These are phyloP conservation scores for Antechinus flavipes DNA, from an alignment of 2,113 vertebrate genomes.

Conservation along the genomic window DNA sequence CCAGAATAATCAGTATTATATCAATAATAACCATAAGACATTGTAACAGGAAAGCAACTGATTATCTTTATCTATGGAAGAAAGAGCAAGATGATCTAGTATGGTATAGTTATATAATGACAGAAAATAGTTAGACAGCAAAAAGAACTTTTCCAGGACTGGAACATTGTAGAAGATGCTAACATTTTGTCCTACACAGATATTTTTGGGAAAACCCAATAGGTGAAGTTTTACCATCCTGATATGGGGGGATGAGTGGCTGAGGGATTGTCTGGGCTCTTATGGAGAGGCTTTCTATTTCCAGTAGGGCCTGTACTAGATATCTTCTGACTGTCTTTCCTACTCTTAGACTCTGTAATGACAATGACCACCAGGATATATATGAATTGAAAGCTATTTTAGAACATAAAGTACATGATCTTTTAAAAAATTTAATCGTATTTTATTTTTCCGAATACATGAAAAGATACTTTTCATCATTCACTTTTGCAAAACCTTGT, in stretches of 20 bases:
- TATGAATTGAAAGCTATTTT: neutral
- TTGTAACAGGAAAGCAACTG: slow-evolving; percentile 1
- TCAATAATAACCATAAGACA: neutral
- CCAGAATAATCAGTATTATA: neutral
- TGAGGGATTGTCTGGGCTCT: neutral
- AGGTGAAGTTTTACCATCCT: neutral
- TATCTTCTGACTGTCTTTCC: neutral
- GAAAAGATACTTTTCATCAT: too few species aligned
- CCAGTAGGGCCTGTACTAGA: neutral
- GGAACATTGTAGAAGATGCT: neutral
- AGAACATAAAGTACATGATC: neutral
- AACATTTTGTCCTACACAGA: neutral
- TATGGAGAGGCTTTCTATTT: neutral
- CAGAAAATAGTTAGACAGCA: neutral
- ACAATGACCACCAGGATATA: neutral
- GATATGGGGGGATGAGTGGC: neutral
- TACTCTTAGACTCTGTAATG: neutral
- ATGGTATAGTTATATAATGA: neutral
- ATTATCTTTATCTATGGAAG: neutral
- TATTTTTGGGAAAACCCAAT: neutral
- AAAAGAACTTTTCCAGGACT: neutral
- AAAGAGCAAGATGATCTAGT: neutral
- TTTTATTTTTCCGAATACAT: too few species aligned
- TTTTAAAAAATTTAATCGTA: too few species aligned
- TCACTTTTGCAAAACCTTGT: too few species aligned